Evolutionary conservation across 2,797 vertebrate genomes (phyloP).

Genomic region (Acrossocheilus wenchowensis): DNA sequence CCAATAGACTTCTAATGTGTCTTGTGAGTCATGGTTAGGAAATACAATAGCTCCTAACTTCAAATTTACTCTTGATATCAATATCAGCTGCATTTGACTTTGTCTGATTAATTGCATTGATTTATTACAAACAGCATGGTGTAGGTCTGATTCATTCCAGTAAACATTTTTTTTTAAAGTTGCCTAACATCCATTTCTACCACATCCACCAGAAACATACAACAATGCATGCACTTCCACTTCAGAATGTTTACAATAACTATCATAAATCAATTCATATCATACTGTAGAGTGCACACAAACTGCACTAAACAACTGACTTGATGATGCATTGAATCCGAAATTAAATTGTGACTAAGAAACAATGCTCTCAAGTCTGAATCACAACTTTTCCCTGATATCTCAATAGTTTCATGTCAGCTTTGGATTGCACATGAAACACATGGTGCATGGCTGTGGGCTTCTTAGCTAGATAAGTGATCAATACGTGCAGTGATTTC

Average conservation of each 20-base stretch:
- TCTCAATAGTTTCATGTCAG: not conserved
- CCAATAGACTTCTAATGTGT: not conserved
- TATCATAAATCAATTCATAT: not conserved
- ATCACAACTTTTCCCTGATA: not conserved
- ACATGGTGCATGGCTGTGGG: not conserved
- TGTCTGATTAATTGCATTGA: constrained; percentile 2
- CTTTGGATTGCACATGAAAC: not conserved
- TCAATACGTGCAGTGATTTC: not conserved
- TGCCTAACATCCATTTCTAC: not conserved
- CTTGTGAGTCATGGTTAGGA: not conserved
- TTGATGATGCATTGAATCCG: not conserved
- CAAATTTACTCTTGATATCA: not conserved
- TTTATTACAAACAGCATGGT: not conserved
- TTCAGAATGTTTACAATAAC: not conserved
- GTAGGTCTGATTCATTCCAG: not conserved
- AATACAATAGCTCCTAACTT: not conserved
- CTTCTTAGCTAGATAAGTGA: not conserved
- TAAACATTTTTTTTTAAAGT: not conserved
- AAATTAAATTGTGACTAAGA: not conserved
- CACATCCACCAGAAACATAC: not conserved
- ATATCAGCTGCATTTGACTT: not conserved
- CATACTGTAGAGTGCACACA: not conserved
- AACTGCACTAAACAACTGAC: not conserved
- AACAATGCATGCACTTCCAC: constrained; percentile 3
- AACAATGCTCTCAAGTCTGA: not conserved